Percentiles rank a stretch among this genome's conserved stretches.
Evolutionary conservation across 1,140 invertebrate species (phyloP).

Genomic region (Monomorium pharaonis): DNA sequence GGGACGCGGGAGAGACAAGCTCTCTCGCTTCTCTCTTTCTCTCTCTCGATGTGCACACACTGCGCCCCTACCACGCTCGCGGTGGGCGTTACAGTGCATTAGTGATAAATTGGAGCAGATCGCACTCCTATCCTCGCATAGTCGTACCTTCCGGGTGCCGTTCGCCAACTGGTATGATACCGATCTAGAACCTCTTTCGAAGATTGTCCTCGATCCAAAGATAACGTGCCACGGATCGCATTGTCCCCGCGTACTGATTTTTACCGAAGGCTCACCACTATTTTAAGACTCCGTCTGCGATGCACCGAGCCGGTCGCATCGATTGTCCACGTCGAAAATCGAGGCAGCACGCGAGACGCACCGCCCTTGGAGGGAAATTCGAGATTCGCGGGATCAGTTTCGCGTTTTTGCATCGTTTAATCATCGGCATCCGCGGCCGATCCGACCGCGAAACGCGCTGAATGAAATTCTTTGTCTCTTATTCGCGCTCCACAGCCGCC

Average conservation of each 20-base stretch:
- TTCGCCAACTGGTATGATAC: constrained; percentile 80
- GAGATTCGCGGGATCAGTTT: neutral
- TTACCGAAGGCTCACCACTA: neutral
- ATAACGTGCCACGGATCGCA: constrained; percentile 70
- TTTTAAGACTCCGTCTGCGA: neutral
- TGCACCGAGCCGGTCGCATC: too few relatives aligned
- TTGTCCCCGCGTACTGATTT: neutral
- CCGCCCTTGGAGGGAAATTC: neutral
- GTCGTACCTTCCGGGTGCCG: constrained; percentile 81
- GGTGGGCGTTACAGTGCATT: constrained; percentile 82
- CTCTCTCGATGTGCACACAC: neutral
- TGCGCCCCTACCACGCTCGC: constrained; percentile 68
- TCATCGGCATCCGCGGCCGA: constrained; percentile 21
- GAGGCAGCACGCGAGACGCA: too few relatives aligned
- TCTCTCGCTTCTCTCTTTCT: too few relatives aligned
- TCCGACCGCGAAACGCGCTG: constrained; percentile 10
- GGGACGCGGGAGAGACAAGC: constrained; percentile 51
- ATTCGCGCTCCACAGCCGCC: constrained; percentile 34
- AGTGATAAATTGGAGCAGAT: constrained; percentile 83
- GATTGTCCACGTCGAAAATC: neutral
- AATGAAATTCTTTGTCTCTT: constrained; percentile 54
- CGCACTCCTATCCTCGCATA: constrained; percentile 78
- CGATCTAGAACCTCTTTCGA: constrained; percentile 78
- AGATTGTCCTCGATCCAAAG: constrained; percentile 80
- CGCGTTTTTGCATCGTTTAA: constrained; percentile 20